Evolutionary conservation across 2,888 invertebrate species (phyloP).

Genomic region (Cerceris rybyensis): DNA sequence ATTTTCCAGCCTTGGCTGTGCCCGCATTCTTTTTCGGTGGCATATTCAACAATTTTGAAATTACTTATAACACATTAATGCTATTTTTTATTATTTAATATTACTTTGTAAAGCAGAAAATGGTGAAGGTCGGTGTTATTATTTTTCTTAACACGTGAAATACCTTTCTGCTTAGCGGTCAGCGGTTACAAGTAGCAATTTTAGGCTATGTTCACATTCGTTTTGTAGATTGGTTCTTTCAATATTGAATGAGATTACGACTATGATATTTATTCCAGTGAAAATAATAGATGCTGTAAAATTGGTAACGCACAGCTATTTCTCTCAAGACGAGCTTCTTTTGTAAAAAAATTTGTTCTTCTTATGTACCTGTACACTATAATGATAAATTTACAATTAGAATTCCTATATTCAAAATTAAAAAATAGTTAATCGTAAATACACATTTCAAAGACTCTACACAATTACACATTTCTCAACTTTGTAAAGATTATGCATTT

Average conservation of each 20-base stretch:
- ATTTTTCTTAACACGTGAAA: background rate
- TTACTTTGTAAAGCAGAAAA: background rate
- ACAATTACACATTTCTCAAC: too few species aligned
- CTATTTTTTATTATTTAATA: background rate
- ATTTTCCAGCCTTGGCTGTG: slow-evolving; percentile 81
- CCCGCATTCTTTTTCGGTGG: slow-evolving; percentile 88
- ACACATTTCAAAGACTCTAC: too few species aligned
- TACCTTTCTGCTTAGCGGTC: background rate
- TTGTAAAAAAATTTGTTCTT: too few species aligned
- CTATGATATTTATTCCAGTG: background rate
- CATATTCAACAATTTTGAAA: slow-evolving; percentile 82
- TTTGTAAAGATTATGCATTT: too few species aligned
- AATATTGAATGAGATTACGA: background rate
- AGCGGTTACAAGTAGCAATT: background rate
- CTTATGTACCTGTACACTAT: too few species aligned
- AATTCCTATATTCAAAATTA: too few species aligned
- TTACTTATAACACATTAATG: background rate
- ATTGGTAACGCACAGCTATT: background rate
- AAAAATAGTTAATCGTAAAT: too few species aligned
- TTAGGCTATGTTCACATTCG: background rate
- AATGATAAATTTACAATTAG: too few species aligned
- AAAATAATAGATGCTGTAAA: background rate
- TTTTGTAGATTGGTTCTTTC: background rate
- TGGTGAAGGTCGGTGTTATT: background rate
- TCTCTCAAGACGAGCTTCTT: too few species aligned